These are phyloP conservation scores for Ctenomys sociabilis DNA, from an alignment of 2,113 vertebrate species.

Conservation along the genomic window DNA sequence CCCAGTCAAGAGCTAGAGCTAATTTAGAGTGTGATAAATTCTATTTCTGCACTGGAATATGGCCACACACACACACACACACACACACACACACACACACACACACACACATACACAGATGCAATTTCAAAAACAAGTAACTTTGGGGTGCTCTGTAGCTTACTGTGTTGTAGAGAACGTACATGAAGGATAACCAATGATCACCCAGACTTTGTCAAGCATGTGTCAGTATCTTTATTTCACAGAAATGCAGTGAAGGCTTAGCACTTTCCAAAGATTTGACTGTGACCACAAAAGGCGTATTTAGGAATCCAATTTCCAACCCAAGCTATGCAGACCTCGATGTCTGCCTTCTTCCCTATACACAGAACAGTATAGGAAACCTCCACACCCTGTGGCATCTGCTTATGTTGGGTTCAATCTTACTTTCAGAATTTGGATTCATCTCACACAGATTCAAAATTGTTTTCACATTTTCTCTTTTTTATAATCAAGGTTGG, in stretches of 20 bases:
- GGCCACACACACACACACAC: not conserved
- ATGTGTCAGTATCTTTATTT: not conserved
- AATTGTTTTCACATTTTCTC: constrained; percentile 44
- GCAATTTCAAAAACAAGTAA: not conserved
- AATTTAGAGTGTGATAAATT: not conserved
- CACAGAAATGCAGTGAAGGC: not conserved
- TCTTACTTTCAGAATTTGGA: constrained; percentile 48
- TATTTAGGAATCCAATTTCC: not conserved
- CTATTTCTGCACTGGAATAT: not conserved
- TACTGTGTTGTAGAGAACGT: not conserved
- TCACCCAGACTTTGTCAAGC: not conserved
- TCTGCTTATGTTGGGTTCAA: not conserved
- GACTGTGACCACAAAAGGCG: not conserved
- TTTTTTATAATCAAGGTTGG: constrained; percentile 44
- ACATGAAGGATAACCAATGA: not conserved
- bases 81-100: not conserved
- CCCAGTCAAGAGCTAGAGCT: not conserved
- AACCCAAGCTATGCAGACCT: not conserved
- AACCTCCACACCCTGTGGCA: not conserved
- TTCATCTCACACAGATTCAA: constrained; percentile 15
- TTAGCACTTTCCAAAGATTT: not conserved
- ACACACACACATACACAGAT: not conserved
- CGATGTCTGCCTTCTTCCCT: not conserved
- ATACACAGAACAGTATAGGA: not conserved
- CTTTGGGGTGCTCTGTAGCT: not conserved